Conservation (phyloP, 53 echinoderm and acorn worm species). For the Arbacia lixula region DNA sequence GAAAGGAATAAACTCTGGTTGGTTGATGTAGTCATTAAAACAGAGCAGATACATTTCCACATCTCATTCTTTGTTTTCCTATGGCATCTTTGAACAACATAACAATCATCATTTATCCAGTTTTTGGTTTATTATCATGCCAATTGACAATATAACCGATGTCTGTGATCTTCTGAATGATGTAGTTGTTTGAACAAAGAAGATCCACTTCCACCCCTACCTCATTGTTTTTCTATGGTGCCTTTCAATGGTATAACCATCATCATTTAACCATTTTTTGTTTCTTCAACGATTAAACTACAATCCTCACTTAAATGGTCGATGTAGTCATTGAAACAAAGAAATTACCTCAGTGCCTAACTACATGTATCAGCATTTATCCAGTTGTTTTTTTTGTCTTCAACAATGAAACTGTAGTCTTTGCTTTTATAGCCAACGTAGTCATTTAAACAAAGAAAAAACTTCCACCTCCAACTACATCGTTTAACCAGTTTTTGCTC, state of each 20-base stretch:
- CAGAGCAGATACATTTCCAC: too few species aligned
- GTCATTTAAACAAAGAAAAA: neutral
- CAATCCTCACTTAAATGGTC: conserved; percentile 46
- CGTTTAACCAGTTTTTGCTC: neutral
- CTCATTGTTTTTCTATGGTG: too few species aligned
- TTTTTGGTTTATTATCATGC: too few species aligned
- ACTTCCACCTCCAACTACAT: neutral
- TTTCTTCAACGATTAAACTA: conserved; percentile 65
- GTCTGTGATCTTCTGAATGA: too few species aligned
- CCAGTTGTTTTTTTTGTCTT: neutral
- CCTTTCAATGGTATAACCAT: too few species aligned
- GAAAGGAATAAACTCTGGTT: too few species aligned
- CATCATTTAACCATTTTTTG: conserved; percentile 54
- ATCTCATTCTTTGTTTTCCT: too few species aligned
- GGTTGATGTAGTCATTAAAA: too few species aligned
- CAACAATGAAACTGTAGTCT: neutral
- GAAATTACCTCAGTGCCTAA: neutral
- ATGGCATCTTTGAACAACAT: neutral
- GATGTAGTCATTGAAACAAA: conserved; percentile 53
- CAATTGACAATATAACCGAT: too few species aligned
- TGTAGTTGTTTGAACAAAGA: too few species aligned
- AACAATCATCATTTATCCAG: too few species aligned
- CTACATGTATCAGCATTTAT: neutral
- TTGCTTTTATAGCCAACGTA: neutral
- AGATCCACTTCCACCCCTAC: neutral